Base-by-base conservation (phyloP, 2,797 vertebrate genomes). In the Rhinoraja longicauda region DNA sequence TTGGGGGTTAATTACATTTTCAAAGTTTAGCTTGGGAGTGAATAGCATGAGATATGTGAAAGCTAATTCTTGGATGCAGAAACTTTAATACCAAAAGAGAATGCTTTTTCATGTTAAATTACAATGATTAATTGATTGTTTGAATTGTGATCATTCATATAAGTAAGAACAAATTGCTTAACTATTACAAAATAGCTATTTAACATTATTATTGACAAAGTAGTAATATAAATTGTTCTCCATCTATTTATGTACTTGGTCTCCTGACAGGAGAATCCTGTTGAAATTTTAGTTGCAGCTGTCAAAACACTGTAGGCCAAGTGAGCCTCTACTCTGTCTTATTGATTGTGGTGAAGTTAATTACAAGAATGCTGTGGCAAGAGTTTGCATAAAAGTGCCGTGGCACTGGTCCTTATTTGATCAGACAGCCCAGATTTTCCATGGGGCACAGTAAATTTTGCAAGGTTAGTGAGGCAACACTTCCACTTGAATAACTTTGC, bases 241-340 rank as follows among this genome's bases (percentile, higher is more conserved):
- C 64, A 67, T 67, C 84, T 67, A 36, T 67, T 88, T 88, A 36
- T 88, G 67, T 84, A 59, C 57, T 15, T 45, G 32, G 62, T 67
- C 17, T 86, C 13, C 82, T 88, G 84, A 88, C 57, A 36, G 57
- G 57, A 62, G 59, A 64, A 64, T 17, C 59, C 57, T 64, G 15
- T 36, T 88, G 59, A 88, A 88, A 36, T 64, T 64, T 59, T 59
- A 64, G 15, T 88, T 6, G 17, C 84, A 88, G 59, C 84, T 88
- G 84, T 88, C 84, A 88, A 88, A 88, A 88, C 59, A 88, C 84
- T 67, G 13, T 29, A 88, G 84, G 84, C 59, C 29, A 88, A 88
- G 84, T 88, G 29, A 67, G 21, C 62, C 59, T 88, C 32, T 64
- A 36, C 32, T 88, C 12, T 29, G 36, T 64, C n/a, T 62, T 64